Conservation (phyloP, 2,113 vertebrate genomes). For the Peromyscus polionotus region DNA sequence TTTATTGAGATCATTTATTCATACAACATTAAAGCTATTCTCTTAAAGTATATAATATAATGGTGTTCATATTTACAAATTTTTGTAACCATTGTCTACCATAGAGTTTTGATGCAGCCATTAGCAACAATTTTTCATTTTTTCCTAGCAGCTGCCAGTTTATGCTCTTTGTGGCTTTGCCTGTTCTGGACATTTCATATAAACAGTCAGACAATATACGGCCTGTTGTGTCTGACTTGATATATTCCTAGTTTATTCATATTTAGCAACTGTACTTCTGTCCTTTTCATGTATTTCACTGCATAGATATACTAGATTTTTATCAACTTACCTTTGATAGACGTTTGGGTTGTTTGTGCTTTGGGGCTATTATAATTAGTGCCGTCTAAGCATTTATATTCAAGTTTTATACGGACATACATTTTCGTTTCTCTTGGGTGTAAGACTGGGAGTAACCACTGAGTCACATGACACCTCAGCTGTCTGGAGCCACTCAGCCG, state of each 20-base stretch:
- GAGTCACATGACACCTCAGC: neutral
- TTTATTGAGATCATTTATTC: slow-evolving; percentile 1
- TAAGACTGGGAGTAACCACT: neutral
- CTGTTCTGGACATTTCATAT: neutral
- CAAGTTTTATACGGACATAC: neutral
- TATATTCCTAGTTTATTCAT: neutral
- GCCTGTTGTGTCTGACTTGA: neutral
- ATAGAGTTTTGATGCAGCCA: neutral
- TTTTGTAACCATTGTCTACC: neutral
- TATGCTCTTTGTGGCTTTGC: neutral
- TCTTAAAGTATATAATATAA: neutral
- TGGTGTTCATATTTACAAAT: neutral
- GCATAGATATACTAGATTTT: neutral
- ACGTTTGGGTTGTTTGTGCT: neutral
- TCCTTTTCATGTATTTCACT: neutral
- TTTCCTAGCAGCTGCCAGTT: neutral
- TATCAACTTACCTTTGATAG: neutral
- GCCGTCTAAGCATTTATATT: neutral
- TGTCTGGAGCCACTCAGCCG: neutral
- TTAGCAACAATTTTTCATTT: neutral
- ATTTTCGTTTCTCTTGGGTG: neutral
- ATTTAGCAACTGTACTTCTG: neutral
- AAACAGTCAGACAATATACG: neutral
- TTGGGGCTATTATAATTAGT: neutral
- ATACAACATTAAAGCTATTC: neutral